Base-by-base conservation (phyloP, 2,113 vertebrate genomes). In the Psophia crepitans region DNA sequence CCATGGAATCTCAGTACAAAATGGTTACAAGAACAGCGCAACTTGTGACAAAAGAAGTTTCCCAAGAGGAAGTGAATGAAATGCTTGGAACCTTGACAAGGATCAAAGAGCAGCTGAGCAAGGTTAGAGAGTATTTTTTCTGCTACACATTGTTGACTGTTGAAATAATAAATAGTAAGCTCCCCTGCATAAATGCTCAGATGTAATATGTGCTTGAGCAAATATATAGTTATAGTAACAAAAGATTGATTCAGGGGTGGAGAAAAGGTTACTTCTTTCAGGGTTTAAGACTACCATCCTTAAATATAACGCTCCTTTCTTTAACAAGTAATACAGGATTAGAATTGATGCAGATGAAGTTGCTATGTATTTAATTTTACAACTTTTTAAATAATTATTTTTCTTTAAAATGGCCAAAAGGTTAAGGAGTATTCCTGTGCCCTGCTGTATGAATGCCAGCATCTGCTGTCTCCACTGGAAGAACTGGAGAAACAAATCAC, bases 401-500 rank as follows among this genome's bases (percentile, higher is more conserved):
- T 60, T 89, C 43, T 93, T 91, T 61, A 21, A 51, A 96, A 14
- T 91, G 79, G 33, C 35, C 24, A 21, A 94, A 97, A 99, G 99
- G 98, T 99, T 92, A 99, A 99, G 92, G 99, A 99, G 48, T 91
- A 97, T 54, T 99, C 98, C 77, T 97, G 98, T 49, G 90, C 98
- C 48, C 95, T 99, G 46, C 96, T 99, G 22, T 98, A 97, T 96
- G 99, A 99, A 96, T 98, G 99, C 89, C 99, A 99, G 41, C 97
- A 96, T 66, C 97, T 99, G 46, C 95, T 98, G 49, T 95, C 98
- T 9, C 98, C 98, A 1, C 87, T 99, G 97, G 99, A 99, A 95
- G 99, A 99, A 93, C 97, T 99, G 92, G 99, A 99, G 96, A 99
- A 98, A 90, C 99, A 99, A 96, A 98, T 99, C 93, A 98, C 97